Base-by-base conservation (phyloP, 1,140 invertebrate genomes). In the Manduca sexta region DNA sequence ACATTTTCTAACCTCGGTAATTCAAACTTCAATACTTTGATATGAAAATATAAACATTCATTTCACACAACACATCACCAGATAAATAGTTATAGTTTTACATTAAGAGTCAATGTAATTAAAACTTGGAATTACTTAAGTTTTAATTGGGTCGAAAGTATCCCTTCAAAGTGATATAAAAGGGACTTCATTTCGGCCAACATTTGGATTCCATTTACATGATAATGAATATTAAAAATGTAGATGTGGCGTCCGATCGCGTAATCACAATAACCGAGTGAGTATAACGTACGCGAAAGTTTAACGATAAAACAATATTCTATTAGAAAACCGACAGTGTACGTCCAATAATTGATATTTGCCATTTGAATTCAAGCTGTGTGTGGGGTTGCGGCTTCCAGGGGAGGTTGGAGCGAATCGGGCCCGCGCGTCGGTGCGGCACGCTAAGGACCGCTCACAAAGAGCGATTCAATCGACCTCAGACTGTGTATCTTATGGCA, bases 331-430 rank as follows among this genome's bases (percentile, higher is more conserved):
- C 8, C n/a, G n/a, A 8, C 8, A 29, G 13, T 30, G 40, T 42
- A n/a, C 43, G 33, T 10, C 33, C 58, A 59, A 62, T 66, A 64
- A 68, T 71, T 68, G 62, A 66, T 71, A 71, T 64, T 62, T 59
- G 43, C 59, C 57, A 65, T 67, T 63, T 60, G 47, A 60, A 67
- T 64, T 70, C 60, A 57, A 62, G 48, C 52, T 47, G 55, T 51
- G 55, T 56, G 56, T 44, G 46, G 21, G 14, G 38, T 47, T 29
- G 35, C 51, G 40, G 41, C 38, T 38, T 14, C 31, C 21, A 18
- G 1, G 44, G 47, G 46, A 35, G 45, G 30, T 16, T 29, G 42
- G 40, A 34, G 34, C 18, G 26, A 11, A 35, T 42, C 15, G 42
- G 18, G 15, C 11, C 11, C n/a, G 26, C n/a, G n/a, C n/a, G n/a